phyloP scores from a whole-genome alignment of 1,140 invertebrate genomes.

The Camponotus floridanus region DNA sequence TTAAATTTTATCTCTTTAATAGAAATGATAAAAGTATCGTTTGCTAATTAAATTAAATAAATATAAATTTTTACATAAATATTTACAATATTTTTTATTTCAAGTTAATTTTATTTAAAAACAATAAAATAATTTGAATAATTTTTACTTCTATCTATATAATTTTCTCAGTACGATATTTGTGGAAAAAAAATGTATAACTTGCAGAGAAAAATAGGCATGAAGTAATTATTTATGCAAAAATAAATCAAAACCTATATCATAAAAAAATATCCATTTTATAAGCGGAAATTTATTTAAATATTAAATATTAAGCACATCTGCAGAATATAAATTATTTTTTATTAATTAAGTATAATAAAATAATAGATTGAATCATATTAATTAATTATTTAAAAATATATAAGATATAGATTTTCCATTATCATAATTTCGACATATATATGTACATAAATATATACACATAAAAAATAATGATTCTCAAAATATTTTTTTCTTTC shows the following conservation, averaged over 20 bases:
- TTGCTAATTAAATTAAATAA: too few species aligned
- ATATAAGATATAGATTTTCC: too few species aligned
- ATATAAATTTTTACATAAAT: not conserved
- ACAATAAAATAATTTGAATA: not conserved
- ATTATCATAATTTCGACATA: too few species aligned
- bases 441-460: too few species aligned
- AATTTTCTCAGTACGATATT: too few species aligned
- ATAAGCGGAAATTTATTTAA: not conserved
- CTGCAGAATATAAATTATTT: too few species aligned
- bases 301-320: not conserved
- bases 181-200: not conserved
- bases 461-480: too few species aligned
- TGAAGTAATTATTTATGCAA: not conserved
- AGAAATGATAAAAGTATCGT: not conserved
- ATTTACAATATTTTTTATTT: not conserved
- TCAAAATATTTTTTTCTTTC: too few species aligned
- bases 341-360: too few species aligned
- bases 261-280: not conserved
- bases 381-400: too few species aligned
- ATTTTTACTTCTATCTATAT: not conserved
- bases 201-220: not conserved
- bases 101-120: conserved; percentile 8
- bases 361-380: too few species aligned
- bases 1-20: conserved; percentile 14
- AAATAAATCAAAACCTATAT: not conserved